These are phyloP conservation scores for Archivesica marissinica DNA, from an alignment of 1,140 invertebrate genomes.

Conservation along the genomic window DNA sequence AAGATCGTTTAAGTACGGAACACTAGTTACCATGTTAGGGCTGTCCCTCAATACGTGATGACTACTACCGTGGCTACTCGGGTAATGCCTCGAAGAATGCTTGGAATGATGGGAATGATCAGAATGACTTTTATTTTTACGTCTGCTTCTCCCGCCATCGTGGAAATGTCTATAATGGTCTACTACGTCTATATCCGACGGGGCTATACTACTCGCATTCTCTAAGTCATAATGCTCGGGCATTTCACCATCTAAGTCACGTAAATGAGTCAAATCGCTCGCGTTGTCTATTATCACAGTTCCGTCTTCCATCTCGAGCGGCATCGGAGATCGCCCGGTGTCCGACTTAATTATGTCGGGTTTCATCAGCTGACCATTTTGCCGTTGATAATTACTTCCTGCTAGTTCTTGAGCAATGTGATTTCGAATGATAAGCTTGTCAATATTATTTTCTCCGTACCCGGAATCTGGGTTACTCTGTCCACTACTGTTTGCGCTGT, in stretches of 20 bases:
- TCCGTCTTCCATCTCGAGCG: conserved; percentile 80
- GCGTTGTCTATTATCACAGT: conserved; percentile 84
- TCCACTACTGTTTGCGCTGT: conserved; percentile 65
- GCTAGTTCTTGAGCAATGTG: conserved; percentile 86
- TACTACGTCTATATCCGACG: conserved; percentile 98
- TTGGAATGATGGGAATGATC: conserved; percentile 63
- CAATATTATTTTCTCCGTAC: conserved; percentile 80
- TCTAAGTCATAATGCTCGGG: conserved; percentile 98
- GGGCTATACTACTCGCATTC: conserved; percentile 98
- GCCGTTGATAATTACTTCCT: conserved; percentile 36
- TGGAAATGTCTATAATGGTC: conserved; percentile 97
- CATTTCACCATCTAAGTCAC: conserved; percentile 87
- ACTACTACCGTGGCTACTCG: conserved; percentile 52
- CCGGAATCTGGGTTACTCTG: conserved; percentile 77
- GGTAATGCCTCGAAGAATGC: conserved; percentile 60
- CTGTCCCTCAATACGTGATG: conserved; percentile 54
- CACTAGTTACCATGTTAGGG: conserved; percentile 54
- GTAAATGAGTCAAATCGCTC: conserved; percentile 88
- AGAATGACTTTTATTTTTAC: conserved; percentile 63
- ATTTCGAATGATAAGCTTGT: conserved; percentile 79
- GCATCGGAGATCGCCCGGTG: conserved; percentile 88
- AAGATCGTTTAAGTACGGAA: conserved; percentile 64
- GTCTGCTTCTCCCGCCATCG: conserved; percentile 87
- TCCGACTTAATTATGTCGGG: conserved; percentile 97
- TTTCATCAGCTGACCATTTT: conserved; percentile 79